Conservation (phyloP, 2,888 invertebrate genomes). For the Rhimphoctona megacephalus region DNA sequence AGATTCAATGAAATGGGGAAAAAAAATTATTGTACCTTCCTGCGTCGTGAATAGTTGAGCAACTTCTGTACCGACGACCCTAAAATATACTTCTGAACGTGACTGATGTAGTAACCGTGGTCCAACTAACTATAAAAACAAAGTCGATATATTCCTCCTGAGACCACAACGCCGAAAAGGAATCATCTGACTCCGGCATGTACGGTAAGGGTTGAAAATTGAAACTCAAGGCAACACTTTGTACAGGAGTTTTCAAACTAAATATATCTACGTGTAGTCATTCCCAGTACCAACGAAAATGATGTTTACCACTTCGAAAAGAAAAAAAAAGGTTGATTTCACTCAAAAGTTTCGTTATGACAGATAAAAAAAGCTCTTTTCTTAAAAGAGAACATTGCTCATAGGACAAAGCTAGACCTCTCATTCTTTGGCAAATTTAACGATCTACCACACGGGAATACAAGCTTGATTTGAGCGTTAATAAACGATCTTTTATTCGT, state of each 20-base stretch:
- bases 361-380: not conserved
- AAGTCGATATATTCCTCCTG: no score
- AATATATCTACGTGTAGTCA: not conserved
- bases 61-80: not conserved
- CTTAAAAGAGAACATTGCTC: slow-evolving; percentile 41
- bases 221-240: not conserved
- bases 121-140: not conserved
- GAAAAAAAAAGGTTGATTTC: not conserved
- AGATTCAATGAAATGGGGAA: no score
- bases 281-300: not conserved
- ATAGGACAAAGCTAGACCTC: slow-evolving; percentile 7
- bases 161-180: no score
- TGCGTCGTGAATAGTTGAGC: not conserved
- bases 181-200: not conserved
- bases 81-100: not conserved
- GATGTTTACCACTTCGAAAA: not conserved
- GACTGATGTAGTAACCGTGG: not conserved
- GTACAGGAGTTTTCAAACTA: not conserved
- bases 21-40: not conserved
- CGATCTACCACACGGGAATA: slow-evolving; percentile 19
- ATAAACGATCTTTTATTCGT: not conserved
- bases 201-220: not conserved
- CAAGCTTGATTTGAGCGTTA: slow-evolving; percentile 7
- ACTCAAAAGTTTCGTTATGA: not conserved
- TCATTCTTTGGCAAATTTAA: slow-evolving; percentile 40